phyloP scores from a whole-genome alignment of 2,888 invertebrate species.

The Adelphocoris suturalis region DNA sequence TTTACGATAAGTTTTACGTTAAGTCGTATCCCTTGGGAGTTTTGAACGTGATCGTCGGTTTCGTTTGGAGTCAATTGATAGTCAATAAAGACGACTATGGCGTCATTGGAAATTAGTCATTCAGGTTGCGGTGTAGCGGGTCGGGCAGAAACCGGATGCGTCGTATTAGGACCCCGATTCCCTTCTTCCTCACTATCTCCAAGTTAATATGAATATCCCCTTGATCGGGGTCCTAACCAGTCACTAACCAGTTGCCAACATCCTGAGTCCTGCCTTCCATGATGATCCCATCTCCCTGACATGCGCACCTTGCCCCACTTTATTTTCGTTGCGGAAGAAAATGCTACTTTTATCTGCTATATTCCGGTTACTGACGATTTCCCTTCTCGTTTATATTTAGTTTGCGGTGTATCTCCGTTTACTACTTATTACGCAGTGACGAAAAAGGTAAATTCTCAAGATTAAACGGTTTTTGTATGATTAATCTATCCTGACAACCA shows the following conservation, averaged over 20 bases:
- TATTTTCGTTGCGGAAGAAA: constrained; percentile 58
- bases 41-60: constrained; percentile 16
- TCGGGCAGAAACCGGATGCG: constrained; percentile 56
- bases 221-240: constrained; percentile 30
- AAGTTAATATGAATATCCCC: constrained; percentile 44
- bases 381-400: constrained; percentile 6
- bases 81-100: neutral
- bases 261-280: constrained; percentile 32
- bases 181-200: constrained; percentile 1
- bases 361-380: constrained; percentile 16
- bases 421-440: neutral
- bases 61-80: neutral
- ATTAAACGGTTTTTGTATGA: neutral
- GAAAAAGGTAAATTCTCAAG: neutral
- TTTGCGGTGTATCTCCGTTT: neutral
- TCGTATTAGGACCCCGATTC: constrained; percentile 43
- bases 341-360: constrained; percentile 56
- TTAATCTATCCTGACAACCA: too few species aligned
- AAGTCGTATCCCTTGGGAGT: neutral
- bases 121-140: constrained; percentile 51
- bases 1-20: neutral
- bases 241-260: constrained; percentile 4
- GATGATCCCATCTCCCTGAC: constrained; percentile 26
- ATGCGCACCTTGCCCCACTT: constrained; percentile 49
- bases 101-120: constrained; percentile 48